Conservation (phyloP, 2,888 invertebrate genomes). For the Xanthia togata region DNA sequence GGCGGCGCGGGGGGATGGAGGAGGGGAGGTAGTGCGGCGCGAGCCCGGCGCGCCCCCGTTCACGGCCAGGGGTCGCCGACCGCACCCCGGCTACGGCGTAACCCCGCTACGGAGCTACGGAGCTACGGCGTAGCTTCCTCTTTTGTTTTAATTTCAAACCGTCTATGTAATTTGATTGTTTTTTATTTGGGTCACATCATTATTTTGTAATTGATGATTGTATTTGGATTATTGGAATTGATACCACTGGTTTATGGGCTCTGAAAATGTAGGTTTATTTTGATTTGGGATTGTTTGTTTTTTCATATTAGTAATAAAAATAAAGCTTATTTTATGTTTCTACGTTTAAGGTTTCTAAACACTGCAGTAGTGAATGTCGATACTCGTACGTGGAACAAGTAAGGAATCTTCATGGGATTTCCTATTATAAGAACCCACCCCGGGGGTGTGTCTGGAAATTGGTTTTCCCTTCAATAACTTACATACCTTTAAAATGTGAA, state of each 20-base stretch:
- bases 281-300: not conserved
- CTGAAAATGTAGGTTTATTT: not conserved
- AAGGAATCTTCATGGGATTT: slow-evolving; percentile 27
- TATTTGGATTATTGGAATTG: slow-evolving; percentile 29
- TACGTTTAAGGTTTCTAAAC: not conserved
- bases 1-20: slow-evolving; percentile 40
- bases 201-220: slow-evolving; percentile 35
- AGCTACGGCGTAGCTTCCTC: slow-evolving; percentile 86
- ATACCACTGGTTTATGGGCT: not conserved
- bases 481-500: not conserved
- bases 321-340: not conserved
- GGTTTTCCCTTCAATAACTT: slow-evolving; percentile 11
- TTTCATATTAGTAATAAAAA: not conserved
- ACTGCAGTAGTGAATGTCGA: not conserved
- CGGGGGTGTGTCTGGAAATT: slow-evolving; percentile 25
- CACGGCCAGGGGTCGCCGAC: slow-evolving; percentile 91
- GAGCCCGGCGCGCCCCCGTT: slow-evolving; percentile 86
- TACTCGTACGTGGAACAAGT: not conserved
- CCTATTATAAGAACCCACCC: not conserved
- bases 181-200: slow-evolving; percentile 82
- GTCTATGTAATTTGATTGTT: slow-evolving; percentile 72
- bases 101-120: slow-evolving; percentile 83
- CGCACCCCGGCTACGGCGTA: slow-evolving; percentile 88
- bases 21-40: slow-evolving; percentile 71
- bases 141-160: slow-evolving; percentile 79